phyloP scores from a whole-genome alignment of 2,888 invertebrate species.

The Baronia brevicornis region DNA sequence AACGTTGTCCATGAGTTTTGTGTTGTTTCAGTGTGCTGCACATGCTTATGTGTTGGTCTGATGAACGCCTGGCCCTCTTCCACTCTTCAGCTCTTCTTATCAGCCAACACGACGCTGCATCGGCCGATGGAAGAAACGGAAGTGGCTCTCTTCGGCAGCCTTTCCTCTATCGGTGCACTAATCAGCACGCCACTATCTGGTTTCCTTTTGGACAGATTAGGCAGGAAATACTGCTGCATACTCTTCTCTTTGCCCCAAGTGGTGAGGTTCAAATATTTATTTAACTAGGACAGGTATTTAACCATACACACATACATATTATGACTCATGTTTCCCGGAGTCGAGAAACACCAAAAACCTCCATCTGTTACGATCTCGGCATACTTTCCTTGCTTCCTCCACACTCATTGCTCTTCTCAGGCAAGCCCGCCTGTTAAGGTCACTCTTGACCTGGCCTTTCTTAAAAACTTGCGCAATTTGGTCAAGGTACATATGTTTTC shows the following conservation, averaged over 20 bases:
- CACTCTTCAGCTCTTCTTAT: constrained; percentile 40
- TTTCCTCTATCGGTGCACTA: constrained; percentile 32
- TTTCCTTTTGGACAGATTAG: constrained; percentile 32
- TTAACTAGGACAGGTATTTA: too few species aligned
- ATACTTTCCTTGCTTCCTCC: too few species aligned
- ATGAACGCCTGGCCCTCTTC: constrained; percentile 52
- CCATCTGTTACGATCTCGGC: too few species aligned
- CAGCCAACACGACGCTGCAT: constrained; percentile 30
- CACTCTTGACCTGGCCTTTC: too few species aligned
- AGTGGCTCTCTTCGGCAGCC: constrained; percentile 34
- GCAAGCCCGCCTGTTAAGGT: too few species aligned
- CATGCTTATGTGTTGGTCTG: constrained; percentile 39
- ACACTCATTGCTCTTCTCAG: too few species aligned
- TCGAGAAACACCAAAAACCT: too few species aligned
- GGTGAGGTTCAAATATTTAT: constrained; percentile 23
- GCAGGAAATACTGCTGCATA: constrained; percentile 30
- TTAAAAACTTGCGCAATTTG: too few species aligned
- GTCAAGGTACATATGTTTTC: too few species aligned
- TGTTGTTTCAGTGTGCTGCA: constrained; percentile 40
- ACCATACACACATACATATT: too few species aligned
- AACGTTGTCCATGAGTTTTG: background rate
- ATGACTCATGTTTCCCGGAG: too few species aligned
- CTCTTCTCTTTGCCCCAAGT: constrained; percentile 23
- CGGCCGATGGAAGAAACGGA: constrained; percentile 34
- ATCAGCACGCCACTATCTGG: constrained; percentile 32